These are phyloP conservation scores for Indicator maculatus DNA, from an alignment of 2,113 vertebrate genomes.

Conservation along the genomic window DNA sequence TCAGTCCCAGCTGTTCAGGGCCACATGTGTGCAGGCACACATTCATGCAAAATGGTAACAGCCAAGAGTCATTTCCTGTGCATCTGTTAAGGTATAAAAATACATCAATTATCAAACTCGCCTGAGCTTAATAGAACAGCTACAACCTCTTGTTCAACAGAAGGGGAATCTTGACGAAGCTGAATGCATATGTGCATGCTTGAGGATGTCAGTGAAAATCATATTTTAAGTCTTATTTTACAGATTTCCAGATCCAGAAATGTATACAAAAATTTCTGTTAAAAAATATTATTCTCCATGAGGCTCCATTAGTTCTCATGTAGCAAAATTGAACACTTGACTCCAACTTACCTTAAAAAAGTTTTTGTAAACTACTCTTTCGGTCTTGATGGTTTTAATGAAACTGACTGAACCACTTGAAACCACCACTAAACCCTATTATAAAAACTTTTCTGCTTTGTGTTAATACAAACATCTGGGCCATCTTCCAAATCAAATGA, in stretches of 20 bases:
- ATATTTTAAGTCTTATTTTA: not conserved
- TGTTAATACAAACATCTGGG: not conserved
- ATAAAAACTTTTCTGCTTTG: not conserved
- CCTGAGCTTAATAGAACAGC: not conserved
- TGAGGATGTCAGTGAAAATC: not conserved
- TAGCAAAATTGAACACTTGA: not conserved
- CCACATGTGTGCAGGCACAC: accelerated
- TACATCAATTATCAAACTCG: not conserved
- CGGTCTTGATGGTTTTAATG: not conserved
- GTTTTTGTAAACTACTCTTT: not conserved
- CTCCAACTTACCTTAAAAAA: not conserved
- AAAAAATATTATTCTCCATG: not conserved
- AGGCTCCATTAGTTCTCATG: not conserved
- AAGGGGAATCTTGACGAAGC: not conserved
- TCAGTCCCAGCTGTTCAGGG: not conserved
- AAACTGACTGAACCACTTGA: not conserved
- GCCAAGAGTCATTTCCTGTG: not conserved
- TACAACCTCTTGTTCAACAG: not conserved
- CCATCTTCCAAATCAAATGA: not conserved
- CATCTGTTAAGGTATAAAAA: not conserved
- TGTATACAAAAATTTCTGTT: not conserved
- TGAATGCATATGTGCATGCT: not conserved
- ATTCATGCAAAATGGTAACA: not conserved
- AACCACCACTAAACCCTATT: not conserved
- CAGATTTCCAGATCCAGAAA: not conserved